Evolutionary conservation across 2,888 invertebrate species (phyloP), one percentile per base, ranked within the genome.

Genomic region (Notocelia uddmanniana): DNA sequence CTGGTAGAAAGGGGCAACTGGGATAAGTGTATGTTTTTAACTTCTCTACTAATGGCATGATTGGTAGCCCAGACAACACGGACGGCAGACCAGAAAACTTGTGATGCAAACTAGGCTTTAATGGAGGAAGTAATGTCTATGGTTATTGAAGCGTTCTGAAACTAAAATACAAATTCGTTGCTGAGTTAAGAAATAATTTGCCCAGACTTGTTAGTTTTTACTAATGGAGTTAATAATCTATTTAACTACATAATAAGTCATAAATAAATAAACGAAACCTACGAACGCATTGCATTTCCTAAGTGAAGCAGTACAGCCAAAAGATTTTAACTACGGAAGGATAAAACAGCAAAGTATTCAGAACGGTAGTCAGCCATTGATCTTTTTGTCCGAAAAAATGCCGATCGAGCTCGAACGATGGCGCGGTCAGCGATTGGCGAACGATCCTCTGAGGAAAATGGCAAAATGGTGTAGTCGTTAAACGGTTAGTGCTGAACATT

Each of bases 391-490:
- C 74, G 76, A 79, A 82, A 80, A 80, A 83, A 81, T 83, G 78
- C 82, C 80, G 82, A 84, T 80, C 79, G 78, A 74, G 77, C 81
- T 80, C 81, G 78, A 80, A 78, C 77, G 80, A 83, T 83, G 82
- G 83, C 81, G 83, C 82, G 80, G 79, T 75, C 78, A 77, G 76
- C 81, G 80, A 81, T 82, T 81, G 83, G 81, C 80, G 83, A 81
- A 81, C 80, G 81, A 81, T 79, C 78, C 77, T 76, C 77, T 71
- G 80, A 78, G 79, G 85, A 89, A 89, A 89, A 90, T 89, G 84
- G 88, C 90, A 87, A 90, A 91, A 89, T 90, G 92, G 89, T 89
- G 90, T 88, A 86, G 82, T 81, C 79, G 77, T 75, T 81, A 69
- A 79, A 89, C 92, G 93, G 93, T 92, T 92, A 92, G 92, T 92